A percentile compares a stretch with the other conserved stretches of the same genome.
phyloP scores from a whole-genome alignment of 2,888 invertebrate genomes.

The Baronia brevicornis region DNA sequence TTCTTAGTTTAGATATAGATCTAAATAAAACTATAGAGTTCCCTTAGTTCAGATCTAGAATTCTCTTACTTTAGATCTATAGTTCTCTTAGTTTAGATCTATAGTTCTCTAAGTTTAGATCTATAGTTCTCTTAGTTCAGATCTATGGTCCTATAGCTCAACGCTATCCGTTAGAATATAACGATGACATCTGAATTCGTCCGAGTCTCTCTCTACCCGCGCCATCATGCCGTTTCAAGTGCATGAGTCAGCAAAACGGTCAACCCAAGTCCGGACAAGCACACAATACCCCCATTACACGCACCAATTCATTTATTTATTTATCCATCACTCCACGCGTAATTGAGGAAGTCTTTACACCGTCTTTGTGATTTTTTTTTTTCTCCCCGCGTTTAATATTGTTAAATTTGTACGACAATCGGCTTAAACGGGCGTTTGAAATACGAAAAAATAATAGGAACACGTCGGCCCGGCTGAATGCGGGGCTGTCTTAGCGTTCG shows the following conservation, averaged over 20 bases:
- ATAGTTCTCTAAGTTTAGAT: no score
- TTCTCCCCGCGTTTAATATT: conserved; percentile 24
- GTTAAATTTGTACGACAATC: conserved; percentile 33
- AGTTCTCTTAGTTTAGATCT: no score
- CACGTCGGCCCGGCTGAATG: conserved; percentile 16
- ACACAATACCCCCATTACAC: conserved; percentile 1
- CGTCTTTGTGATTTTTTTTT: conserved; percentile 34
- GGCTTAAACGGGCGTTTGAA: conserved; percentile 22
- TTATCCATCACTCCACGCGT: conserved; percentile 43
- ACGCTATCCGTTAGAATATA: no score
- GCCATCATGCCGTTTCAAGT: neutral
- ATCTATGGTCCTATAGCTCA: no score
- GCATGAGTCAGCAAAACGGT: conserved; percentile 1
- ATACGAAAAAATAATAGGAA: conserved; percentile 18
- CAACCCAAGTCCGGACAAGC: neutral
- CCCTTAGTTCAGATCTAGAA: no score
- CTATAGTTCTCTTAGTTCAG: no score
- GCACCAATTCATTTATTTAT: conserved; percentile 31
- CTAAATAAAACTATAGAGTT: no score
- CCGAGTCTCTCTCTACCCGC: neutral
- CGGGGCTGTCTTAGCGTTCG: conserved; percentile 17
- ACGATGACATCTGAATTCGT: neutral
- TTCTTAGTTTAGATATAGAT: no score
- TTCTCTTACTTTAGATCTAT: no score
- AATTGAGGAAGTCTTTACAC: conserved; percentile 65